These are phyloP conservation scores for Monarcha castaneiventris DNA, from an alignment of 2,113 vertebrate genomes.

Conservation along the genomic window DNA sequence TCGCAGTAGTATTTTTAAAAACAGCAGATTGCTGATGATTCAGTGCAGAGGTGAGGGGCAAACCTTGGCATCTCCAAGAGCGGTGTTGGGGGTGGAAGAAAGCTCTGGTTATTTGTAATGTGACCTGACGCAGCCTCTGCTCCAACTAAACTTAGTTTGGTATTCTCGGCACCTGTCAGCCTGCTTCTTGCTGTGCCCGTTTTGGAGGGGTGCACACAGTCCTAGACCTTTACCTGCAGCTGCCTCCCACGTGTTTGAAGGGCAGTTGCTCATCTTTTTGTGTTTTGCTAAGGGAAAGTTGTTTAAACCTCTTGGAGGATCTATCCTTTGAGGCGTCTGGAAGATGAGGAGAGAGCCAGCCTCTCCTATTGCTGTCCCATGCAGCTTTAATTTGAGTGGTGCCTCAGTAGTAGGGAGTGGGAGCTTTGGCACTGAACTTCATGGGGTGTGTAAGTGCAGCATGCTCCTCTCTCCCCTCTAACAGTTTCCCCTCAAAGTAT, in stretches of 20 bases:
- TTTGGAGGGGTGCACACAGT: background rate
- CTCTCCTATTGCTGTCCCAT: background rate
- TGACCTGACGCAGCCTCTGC: background rate
- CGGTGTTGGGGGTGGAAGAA: background rate
- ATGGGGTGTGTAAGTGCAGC: background rate
- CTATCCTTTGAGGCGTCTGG: background rate
- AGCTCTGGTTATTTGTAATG: background rate
- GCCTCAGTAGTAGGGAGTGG: background rate
- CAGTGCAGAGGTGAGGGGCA: background rate
- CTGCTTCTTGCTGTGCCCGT: background rate
- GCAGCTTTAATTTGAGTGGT: background rate
- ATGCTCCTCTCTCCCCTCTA: accelerated
- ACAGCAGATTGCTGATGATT: background rate
- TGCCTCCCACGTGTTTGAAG: accelerated
- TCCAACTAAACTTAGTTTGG: background rate
- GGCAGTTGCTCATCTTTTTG: background rate
- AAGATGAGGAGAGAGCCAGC: background rate
- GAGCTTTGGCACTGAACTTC: background rate
- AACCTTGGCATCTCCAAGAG: background rate
- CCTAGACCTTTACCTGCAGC: background rate
- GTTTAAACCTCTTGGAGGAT: background rate
- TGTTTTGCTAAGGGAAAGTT: background rate
- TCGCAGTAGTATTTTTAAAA: background rate
- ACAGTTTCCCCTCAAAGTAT: background rate
- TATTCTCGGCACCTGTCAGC: background rate